These are phyloP conservation scores for Drosophila quadrilineata DNA, from an alignment of 1,140 invertebrate genomes.

Conservation along the genomic window DNA sequence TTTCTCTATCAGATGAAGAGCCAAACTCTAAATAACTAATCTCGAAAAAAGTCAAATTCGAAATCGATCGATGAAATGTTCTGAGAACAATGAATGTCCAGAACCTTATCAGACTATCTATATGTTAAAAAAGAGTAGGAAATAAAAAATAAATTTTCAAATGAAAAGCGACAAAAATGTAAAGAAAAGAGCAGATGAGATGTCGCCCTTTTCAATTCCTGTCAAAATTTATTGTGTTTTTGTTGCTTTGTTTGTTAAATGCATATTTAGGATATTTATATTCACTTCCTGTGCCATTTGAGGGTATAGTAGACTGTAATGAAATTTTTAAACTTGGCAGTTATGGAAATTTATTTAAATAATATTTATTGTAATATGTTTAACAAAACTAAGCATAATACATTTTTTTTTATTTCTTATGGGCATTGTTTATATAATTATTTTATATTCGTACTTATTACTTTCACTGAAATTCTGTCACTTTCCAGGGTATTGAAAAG, in stretches of 20 bases:
- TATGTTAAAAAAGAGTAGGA: not conserved
- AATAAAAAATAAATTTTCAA: not conserved
- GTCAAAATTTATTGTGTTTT: slow-evolving; percentile 4
- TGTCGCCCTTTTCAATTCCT: not conserved
- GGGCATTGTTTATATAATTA: not conserved
- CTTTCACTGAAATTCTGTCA: no score
- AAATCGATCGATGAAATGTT: slow-evolving; percentile 26
- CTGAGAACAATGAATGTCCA: slow-evolving; percentile 26
- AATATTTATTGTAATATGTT: not conserved
- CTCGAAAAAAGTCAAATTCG: not conserved
- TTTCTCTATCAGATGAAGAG: slow-evolving; percentile 2
- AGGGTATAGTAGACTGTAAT: not conserved
- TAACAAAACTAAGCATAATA: not conserved
- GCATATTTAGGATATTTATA: not conserved
- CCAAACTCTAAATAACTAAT: not conserved
- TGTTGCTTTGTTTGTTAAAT: slow-evolving; percentile 6
- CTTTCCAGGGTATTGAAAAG: no score
- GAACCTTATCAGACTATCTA: not conserved
- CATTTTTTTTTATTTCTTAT: no score
- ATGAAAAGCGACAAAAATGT: not conserved
- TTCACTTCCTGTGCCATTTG: not conserved
- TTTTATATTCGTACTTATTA: not conserved
- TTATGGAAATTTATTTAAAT: not conserved
- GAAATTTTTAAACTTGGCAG: not conserved
- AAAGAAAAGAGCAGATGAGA: not conserved